Conservation (phyloP, 1,140 invertebrate genomes). For the Caenorhabditis briggsae region DNA sequence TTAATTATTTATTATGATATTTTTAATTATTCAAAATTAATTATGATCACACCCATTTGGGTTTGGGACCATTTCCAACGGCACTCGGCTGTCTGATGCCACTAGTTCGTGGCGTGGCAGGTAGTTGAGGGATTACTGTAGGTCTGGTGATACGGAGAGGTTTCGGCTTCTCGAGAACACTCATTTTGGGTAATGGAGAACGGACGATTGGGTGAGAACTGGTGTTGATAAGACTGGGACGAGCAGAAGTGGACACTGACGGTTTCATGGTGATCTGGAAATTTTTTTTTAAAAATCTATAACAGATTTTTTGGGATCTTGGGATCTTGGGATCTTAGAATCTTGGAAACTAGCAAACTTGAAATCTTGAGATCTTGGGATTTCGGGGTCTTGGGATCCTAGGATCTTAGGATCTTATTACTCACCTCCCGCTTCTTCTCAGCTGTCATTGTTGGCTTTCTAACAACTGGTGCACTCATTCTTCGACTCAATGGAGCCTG, state of each 20-base stretch:
- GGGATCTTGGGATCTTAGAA: background rate
- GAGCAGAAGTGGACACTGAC: conserved; percentile 58
- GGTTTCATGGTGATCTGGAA: conserved; percentile 39
- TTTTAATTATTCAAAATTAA: too few species aligned
- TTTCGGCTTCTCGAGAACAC: conserved; percentile 38
- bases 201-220: conserved; percentile 29
- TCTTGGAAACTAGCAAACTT: background rate
- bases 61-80: background rate
- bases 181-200: conserved; percentile 50
- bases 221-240: conserved; percentile 62
- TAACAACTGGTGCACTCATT: conserved; percentile 30
- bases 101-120: background rate
- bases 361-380: too few species aligned
- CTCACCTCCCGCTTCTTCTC: conserved; percentile 40
- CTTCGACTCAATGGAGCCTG: conserved; percentile 6
- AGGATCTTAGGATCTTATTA: background rate
- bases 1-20: too few species aligned
- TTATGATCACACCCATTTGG: conserved; percentile 26
- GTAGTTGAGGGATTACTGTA: conserved; percentile 28
- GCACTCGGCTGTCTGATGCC: background rate
- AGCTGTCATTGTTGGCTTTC: conserved; percentile 18
- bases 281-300: background rate
- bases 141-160: conserved; percentile 18
- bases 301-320: too few species aligned
- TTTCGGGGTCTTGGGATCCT: too few species aligned